Evolutionary conservation across 2,113 vertebrate species (phyloP), one percentile per base, ranked within the genome.

Genomic region (Fregata magnificens): DNA sequence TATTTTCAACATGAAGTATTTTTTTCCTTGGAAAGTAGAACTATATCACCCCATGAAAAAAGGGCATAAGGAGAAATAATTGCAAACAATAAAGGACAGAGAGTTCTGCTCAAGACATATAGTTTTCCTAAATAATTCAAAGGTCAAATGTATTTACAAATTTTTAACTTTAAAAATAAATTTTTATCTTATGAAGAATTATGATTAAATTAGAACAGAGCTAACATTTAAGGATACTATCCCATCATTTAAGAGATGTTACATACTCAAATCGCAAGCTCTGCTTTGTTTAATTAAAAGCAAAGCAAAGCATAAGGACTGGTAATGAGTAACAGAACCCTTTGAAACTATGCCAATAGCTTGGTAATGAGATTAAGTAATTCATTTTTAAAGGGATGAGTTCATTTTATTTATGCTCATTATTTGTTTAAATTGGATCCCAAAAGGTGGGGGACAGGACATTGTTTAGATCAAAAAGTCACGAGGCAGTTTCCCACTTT

Each of bases 281-380:
- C 84, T 93, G 50, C 47, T 96, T 95, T 93, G 70, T 95, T 93
- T 97, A 97, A 96, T 94, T 95, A 96, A 96, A 92, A 87, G 66
- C 88, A 82, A 97, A 96, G 87, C 49, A 82, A 94, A 91, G 69
- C 78, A 90, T 79, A 89, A 96, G 79, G 92, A 49, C 66, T 85
- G n/a, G 69, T 88, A 92, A 92, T 55, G 63, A 93, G 86, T 82
- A 82, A 92, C 16, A 87, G 83, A 83, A 88, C 38, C 71, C 85
- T 96, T 93, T 90, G 92, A 93, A 95, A 90, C 29, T 40, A 40
- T 70, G 53, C 70, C 80, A 79, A 42, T 47, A 53, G 50, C 18
- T 82, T 38, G 50, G 47, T 67, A 88, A 88, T 2, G 4, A 94
- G 85, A 84, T 79, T 82, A 83, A 83, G 65, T 53, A 86, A 84